A percentile compares a stretch with the other conserved stretches of the same genome.
Evolutionary conservation across 1,140 invertebrate species (phyloP).

Genomic region (Zophobas atratus): DNA sequence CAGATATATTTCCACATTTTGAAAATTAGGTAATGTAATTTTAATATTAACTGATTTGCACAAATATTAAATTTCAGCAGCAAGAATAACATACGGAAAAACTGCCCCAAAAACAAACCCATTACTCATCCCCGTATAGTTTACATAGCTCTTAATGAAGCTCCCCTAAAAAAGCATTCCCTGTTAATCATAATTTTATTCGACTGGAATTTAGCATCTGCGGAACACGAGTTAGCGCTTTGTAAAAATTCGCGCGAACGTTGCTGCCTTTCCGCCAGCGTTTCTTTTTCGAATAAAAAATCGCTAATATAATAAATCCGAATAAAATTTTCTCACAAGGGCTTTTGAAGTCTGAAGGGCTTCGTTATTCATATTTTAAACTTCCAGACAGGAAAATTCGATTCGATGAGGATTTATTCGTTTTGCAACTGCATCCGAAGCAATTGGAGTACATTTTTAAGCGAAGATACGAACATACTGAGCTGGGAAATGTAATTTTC

Average conservation of each 20-base stretch:
- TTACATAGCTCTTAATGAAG: too few species aligned
- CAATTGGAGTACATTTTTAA: neutral
- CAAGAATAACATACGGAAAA: too few species aligned
- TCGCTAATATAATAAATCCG: neutral
- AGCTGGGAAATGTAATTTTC: neutral
- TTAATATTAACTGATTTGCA: too few species aligned
- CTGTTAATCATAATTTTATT: neutral
- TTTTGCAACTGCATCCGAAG: neutral
- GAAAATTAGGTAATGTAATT: too few species aligned
- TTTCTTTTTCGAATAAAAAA: neutral
- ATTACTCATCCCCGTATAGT: too few species aligned
- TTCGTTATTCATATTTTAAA: too few species aligned
- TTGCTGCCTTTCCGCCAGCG: neutral
- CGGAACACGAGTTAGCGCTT: neutral
- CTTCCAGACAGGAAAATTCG: too few species aligned
- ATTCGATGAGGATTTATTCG: neutral
- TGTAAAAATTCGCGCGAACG: neutral
- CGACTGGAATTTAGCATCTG: neutral
- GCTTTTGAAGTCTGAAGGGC: too few species aligned
- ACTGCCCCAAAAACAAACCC: too few species aligned
- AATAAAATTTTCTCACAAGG: too few species aligned
- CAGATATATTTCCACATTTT: too few species aligned
- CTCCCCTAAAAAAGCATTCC: neutral
- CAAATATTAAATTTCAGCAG: too few species aligned
- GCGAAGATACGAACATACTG: neutral